Conservation (phyloP, 2,797 vertebrate species). For the Anableps anableps region DNA sequence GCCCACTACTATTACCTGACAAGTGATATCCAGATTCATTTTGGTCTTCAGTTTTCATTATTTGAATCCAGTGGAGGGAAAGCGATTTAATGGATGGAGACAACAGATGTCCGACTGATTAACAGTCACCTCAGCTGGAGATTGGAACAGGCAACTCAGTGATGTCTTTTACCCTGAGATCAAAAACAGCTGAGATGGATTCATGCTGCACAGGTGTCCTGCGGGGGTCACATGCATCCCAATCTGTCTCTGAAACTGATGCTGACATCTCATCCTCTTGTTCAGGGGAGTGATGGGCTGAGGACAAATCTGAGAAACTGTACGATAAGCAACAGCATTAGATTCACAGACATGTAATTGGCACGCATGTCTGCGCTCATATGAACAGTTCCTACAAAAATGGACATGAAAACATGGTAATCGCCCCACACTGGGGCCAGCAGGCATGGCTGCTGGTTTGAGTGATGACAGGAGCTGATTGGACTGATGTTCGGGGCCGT, state of each 20-base stretch:
- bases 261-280: background rate
- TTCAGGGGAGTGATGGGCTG: background rate
- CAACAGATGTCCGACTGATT: conserved; percentile 47
- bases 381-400: conserved; percentile 1
- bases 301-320: background rate
- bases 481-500: conserved; percentile 41
- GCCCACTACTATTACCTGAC: conserved; percentile 9
- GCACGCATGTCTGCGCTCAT: background rate
- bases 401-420: conserved; percentile 8
- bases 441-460: conserved; percentile 52
- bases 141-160: conserved; percentile 44
- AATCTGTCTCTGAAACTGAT: conserved; percentile 33
- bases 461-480: conserved; percentile 67
- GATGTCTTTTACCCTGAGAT: conserved; percentile 50
- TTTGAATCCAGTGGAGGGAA: conserved; percentile 16
- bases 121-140: conserved; percentile 32
- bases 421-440: conserved; percentile 4
- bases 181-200: conserved; percentile 28
- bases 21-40: conserved; percentile 5
- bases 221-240: conserved; percentile 11
- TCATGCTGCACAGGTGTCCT: conserved; percentile 12
- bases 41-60: conserved; percentile 8
- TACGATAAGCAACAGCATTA: background rate
- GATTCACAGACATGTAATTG: background rate
- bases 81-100: conserved; percentile 53